Evolutionary conservation across 2,888 invertebrate genomes (phyloP).

Genomic region (Volucella inanis): DNA sequence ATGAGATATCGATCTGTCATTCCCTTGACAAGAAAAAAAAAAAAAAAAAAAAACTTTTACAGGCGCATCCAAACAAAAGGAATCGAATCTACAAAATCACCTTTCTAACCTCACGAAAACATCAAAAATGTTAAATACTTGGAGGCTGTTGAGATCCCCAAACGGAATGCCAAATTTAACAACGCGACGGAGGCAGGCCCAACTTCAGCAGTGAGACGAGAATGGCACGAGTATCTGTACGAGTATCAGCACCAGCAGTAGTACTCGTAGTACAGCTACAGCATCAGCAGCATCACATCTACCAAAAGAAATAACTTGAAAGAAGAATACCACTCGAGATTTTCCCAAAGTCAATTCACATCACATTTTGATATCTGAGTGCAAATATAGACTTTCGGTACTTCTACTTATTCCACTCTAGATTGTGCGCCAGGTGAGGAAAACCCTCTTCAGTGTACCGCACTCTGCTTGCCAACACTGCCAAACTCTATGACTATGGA

Average conservation of each 20-base stretch:
- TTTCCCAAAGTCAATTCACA: constrained; percentile 69
- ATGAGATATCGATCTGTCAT: constrained; percentile 66
- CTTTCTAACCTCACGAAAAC: constrained; percentile 74
- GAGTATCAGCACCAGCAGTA: constrained; percentile 3
- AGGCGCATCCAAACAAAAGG: constrained; percentile 63
- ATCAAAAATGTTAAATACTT: constrained; percentile 75
- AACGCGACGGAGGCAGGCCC: constrained; percentile 17
- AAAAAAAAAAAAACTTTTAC: constrained; percentile 21
- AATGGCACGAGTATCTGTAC: background rate
- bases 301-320: constrained; percentile 34
- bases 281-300: background rate
- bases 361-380: constrained; percentile 75
- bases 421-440: constrained; percentile 66
- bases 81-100: constrained; percentile 63
- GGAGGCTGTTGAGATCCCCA: constrained; percentile 61
- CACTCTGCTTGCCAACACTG: constrained; percentile 23
- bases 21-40: constrained; percentile 12
- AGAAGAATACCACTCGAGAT: constrained; percentile 65
- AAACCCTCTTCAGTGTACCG: constrained; percentile 48
- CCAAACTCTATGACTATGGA: constrained; percentile 40
- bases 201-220: constrained; percentile 14
- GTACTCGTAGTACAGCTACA: background rate
- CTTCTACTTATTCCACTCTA: constrained; percentile 55
- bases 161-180: constrained; percentile 73
- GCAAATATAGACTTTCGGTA: constrained; percentile 74